Evolutionary conservation across 1,140 invertebrate species (phyloP).

Genomic region (Heliconius eleuchia): DNA sequence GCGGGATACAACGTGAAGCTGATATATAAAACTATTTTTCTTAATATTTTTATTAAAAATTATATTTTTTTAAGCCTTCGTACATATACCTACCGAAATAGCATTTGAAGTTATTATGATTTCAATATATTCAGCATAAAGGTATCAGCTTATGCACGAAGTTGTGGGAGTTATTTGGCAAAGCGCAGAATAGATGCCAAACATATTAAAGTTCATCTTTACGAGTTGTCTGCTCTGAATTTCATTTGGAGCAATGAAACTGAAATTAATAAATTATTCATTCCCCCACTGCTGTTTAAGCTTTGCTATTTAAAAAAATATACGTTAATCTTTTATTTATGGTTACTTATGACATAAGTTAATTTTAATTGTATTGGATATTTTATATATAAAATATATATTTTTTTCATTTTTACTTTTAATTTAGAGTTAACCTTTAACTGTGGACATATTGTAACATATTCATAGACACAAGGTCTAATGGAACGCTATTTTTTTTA

Average conservation of each 20-base stretch:
- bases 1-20: no score
- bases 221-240: constrained; percentile 9
- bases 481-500: no score
- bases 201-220: constrained; percentile 1
- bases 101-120: not conserved
- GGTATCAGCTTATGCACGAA: not conserved
- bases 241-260: constrained; percentile 44
- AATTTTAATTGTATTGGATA: not conserved
- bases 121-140: not conserved
- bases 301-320: not conserved
- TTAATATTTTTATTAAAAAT: no score
- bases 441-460: no score
- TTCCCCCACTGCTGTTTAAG: not conserved
- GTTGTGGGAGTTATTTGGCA: not conserved
- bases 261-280: not conserved
- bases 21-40: not conserved
- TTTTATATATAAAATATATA: no score
- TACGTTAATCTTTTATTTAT: not conserved
- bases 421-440: no score
- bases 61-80: no score
- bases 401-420: no score
- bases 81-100: no score
- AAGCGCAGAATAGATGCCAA: not conserved
- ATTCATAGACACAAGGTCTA: no score
- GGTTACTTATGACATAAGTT: not conserved